phyloP scores from a whole-genome alignment of 2,113 vertebrate genomes.

The Orycteropus afer region DNA sequence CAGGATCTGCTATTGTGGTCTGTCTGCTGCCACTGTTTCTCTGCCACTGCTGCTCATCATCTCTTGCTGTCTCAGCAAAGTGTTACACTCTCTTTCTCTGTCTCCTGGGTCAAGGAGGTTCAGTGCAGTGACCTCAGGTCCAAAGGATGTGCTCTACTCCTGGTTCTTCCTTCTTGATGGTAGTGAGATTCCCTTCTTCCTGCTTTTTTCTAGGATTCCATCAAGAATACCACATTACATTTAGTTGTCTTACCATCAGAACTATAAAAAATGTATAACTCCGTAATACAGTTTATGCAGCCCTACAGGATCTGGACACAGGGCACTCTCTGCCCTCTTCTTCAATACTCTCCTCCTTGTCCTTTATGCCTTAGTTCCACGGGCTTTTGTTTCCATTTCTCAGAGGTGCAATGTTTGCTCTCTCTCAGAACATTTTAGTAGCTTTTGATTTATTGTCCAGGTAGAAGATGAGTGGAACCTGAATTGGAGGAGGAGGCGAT shows the following conservation, averaged over 20 bases:
- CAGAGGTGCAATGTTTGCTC: neutral
- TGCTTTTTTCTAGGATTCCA: neutral
- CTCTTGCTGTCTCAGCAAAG: too few relatives aligned
- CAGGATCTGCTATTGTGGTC: too few relatives aligned
- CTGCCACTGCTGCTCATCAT: too few relatives aligned
- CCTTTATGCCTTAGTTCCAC: neutral
- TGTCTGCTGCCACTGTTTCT: too few relatives aligned
- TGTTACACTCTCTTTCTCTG: too few relatives aligned
- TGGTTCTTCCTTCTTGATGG: too few relatives aligned
- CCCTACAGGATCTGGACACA: neutral
- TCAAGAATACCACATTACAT: neutral
- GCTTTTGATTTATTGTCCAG: neutral
- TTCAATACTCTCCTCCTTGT: neutral
- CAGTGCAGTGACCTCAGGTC: too few relatives aligned
- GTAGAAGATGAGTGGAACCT: neutral
- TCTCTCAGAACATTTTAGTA: neutral
- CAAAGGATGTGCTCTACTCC: too few relatives aligned
- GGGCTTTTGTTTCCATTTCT: constrained; percentile 10
- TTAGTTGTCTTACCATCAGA: neutral
- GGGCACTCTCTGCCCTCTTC: neutral
- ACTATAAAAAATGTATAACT: neutral
- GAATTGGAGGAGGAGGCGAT: neutral
- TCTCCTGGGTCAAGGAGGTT: too few relatives aligned
- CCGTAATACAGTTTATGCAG: neutral
- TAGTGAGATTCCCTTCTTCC: constrained; percentile 12